phyloP scores from a whole-genome alignment of 2,113 vertebrate genomes.

The Brevimyrus niger region DNA sequence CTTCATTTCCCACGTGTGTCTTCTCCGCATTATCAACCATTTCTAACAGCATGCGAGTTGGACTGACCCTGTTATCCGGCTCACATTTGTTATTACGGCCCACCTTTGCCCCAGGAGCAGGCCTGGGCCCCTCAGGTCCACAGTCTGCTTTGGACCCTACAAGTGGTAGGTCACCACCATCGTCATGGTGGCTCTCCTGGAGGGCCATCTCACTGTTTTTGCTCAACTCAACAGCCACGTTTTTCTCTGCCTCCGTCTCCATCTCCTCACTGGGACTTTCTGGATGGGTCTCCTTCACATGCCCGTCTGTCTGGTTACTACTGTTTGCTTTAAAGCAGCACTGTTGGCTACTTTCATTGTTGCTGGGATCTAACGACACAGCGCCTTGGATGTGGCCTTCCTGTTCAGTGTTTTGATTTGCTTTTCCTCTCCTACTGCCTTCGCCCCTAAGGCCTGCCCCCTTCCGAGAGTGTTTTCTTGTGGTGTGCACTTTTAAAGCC shows the following conservation, averaged over 20 bases:
- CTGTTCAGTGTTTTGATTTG: slow-evolving; percentile 19
- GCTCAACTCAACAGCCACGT: slow-evolving; percentile 16
- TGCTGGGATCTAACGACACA: slow-evolving; percentile 27
- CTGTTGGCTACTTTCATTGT: neutral
- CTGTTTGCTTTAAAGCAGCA: slow-evolving; percentile 33
- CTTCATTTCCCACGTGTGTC: neutral
- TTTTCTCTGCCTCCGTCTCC: neutral
- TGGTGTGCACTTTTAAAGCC: slow-evolving; percentile 61
- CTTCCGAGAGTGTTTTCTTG: slow-evolving; percentile 46
- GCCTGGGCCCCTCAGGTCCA: neutral
- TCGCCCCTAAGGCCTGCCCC: neutral
- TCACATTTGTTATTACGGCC: neutral
- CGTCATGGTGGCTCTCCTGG: neutral
- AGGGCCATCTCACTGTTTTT: slow-evolving; percentile 56
- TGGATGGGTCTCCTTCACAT: slow-evolving; percentile 22
- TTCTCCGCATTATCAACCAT: slow-evolving; percentile 18
- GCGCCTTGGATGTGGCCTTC: slow-evolving; percentile 15
- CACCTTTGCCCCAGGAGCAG: neutral
- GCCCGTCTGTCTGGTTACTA: neutral
- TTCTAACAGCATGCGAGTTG: slow-evolving; percentile 34
- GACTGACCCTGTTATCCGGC: slow-evolving; percentile 11
- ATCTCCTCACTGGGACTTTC: slow-evolving; percentile 6
- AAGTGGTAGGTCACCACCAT: neutral
- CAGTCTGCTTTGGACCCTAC: neutral
- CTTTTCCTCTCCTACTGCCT: neutral